Conservation (phyloP, 2,888 invertebrate genomes). For the Panorpa germanica region DNA sequence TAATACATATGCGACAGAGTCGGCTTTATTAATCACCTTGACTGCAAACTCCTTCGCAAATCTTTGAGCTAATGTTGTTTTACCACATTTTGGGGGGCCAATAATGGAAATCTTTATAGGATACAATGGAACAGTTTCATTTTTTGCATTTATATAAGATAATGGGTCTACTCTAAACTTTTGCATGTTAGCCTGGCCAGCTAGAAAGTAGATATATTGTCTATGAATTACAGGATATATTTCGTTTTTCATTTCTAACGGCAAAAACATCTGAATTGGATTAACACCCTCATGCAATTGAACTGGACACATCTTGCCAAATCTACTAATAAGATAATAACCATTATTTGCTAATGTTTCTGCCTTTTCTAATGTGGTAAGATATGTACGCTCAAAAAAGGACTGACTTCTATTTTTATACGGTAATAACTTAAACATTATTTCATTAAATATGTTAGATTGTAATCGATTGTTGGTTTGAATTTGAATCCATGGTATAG, state of each 20-base stretch:
- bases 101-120: conserved; percentile 34
- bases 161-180: conserved; percentile 35
- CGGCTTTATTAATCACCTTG: conserved; percentile 31
- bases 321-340: conserved; percentile 40
- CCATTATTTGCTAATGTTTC: conserved; percentile 35
- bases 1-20: conserved; percentile 29
- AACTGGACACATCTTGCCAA: conserved; percentile 44
- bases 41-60: conserved; percentile 32
- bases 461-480: conserved; percentile 23
- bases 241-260: conserved; percentile 22
- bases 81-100: conserved; percentile 43
- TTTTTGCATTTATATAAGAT: conserved; percentile 27
- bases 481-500: conserved; percentile 26
- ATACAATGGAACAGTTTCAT: conserved; percentile 26
- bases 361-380: conserved; percentile 30
- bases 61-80: conserved; percentile 32
- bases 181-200: conserved; percentile 25
- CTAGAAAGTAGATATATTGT: conserved; percentile 36
- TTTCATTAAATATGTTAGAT: conserved; percentile 19
- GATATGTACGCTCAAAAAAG: conserved; percentile 34
- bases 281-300: conserved; percentile 29
- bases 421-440: conserved; percentile 19
- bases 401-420: conserved; percentile 28
- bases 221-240: conserved; percentile 36
- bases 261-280: conserved; percentile 29